These are phyloP conservation scores for Sebastiscus albofasciatus DNA, from an alignment of 2,797 vertebrate species.

Conservation along the genomic window DNA sequence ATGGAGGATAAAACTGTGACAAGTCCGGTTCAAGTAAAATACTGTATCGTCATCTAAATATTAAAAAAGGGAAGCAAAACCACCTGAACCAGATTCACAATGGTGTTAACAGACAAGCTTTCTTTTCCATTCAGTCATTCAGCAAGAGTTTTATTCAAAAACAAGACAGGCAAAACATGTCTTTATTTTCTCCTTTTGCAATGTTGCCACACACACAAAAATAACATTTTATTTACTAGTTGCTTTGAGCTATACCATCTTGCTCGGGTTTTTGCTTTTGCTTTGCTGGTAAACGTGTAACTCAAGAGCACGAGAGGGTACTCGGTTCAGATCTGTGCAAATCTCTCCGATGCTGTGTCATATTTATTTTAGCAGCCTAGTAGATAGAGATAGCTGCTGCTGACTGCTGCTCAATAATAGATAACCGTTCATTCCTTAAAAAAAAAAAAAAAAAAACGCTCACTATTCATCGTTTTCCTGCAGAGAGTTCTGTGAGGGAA, in stretches of 20 bases:
- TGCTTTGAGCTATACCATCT: constrained; percentile 16
- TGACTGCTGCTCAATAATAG: constrained; percentile 76
- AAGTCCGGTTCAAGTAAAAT: neutral
- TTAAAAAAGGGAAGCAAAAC: neutral
- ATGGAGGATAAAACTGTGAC: neutral
- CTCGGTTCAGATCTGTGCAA: constrained; percentile 57
- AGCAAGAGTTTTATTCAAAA: neutral
- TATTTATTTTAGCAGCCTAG: constrained; percentile 75
- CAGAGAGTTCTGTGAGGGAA: constrained; percentile 49
- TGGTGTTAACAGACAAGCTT: neutral
- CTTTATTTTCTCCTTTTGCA: constrained; percentile 1
- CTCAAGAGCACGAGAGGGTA: constrained; percentile 26
- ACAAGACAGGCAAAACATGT: neutral
- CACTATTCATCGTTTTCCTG: constrained; percentile 47
- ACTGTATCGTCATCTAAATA: neutral
- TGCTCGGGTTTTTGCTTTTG: constrained; percentile 6
- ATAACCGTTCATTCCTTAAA: constrained; percentile 55
- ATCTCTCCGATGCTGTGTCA: constrained; percentile 62
- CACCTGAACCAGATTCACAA: neutral
- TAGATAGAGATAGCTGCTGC: constrained; percentile 67
- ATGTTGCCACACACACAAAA: neutral
- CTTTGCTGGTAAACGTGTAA: constrained; percentile 30
- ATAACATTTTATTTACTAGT: neutral
- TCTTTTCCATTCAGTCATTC: neutral
- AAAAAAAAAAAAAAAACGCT: neutral